Percentiles rank a stretch among this genome's conserved stretches.
Conservation (phyloP, 2,888 invertebrate species). For the Melipona beecheii region DNA sequence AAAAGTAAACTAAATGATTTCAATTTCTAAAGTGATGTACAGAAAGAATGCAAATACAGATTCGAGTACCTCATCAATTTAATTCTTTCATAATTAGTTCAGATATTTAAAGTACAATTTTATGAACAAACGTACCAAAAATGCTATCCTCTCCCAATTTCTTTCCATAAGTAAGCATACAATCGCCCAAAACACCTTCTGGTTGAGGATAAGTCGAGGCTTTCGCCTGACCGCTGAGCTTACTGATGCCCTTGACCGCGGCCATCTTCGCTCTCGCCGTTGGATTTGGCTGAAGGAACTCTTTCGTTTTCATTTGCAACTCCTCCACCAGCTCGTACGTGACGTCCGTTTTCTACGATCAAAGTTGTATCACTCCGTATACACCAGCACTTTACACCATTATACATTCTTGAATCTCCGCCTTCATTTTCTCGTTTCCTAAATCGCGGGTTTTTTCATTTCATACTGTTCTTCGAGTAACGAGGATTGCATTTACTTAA, state of each 20-base stretch:
- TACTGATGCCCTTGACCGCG: slow-evolving; percentile 97
- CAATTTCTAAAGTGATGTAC: no score
- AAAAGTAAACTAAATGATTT: no score
- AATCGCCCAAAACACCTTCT: slow-evolving; percentile 98
- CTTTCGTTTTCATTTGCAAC: slow-evolving; percentile 97
- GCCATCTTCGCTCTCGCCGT: slow-evolving; percentile 97
- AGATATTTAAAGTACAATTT: background rate
- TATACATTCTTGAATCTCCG: background rate
- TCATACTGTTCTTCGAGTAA: background rate
- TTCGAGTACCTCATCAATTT: no score
- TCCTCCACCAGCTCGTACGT: slow-evolving; percentile 98
- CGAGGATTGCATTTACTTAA: background rate
- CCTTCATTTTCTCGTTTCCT: background rate
- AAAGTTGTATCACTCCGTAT: background rate
- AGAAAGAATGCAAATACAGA: no score
- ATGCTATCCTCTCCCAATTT: slow-evolving; percentile 97
- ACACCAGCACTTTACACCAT: no score
- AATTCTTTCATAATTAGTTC: no score
- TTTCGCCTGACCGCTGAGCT: slow-evolving; percentile 98
- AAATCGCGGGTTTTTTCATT: background rate
- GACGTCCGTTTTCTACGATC: slow-evolving; percentile 96
- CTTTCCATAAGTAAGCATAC: slow-evolving; percentile 97
- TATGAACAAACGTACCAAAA: slow-evolving; percentile 88
- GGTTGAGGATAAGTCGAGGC: slow-evolving; percentile 99
- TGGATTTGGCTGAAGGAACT: slow-evolving; percentile 99